Evolutionary conservation across 2,797 vertebrate species (phyloP).

Genomic region (Diplodus sargus): DNA sequence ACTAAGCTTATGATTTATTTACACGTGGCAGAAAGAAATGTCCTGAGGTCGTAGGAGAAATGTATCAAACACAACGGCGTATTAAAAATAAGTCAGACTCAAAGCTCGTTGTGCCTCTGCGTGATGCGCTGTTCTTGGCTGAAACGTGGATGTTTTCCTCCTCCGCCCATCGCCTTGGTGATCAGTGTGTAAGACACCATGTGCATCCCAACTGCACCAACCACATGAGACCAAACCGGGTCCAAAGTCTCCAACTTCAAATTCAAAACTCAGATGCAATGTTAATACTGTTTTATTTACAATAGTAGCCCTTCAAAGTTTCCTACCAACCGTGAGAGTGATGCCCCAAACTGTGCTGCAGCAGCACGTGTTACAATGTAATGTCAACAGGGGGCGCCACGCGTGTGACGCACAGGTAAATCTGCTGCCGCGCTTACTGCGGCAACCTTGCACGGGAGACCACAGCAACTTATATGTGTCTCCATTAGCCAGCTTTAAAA

Average conservation of each 20-base stretch:
- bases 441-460: no score
- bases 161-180: neutral
- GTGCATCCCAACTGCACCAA: neutral
- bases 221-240: neutral
- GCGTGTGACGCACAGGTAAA: no score
- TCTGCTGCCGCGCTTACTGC: no score
- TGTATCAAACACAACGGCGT: neutral
- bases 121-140: neutral
- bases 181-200: neutral
- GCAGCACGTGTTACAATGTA: neutral
- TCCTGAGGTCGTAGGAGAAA: slow-evolving; percentile 1
- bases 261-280: neutral
- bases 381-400: no score
- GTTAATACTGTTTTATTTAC: neutral
- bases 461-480: neutral
- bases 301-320: neutral
- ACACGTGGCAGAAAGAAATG: neutral
- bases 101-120: neutral
- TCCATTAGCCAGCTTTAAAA: neutral
- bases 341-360: neutral
- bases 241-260: neutral
- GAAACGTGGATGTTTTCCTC: neutral
- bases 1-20: slow-evolving; percentile 15
- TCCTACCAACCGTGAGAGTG: neutral
- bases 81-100: neutral